phyloP scores from a whole-genome alignment of 2,797 vertebrate species.

The Numenius phaeopus region DNA sequence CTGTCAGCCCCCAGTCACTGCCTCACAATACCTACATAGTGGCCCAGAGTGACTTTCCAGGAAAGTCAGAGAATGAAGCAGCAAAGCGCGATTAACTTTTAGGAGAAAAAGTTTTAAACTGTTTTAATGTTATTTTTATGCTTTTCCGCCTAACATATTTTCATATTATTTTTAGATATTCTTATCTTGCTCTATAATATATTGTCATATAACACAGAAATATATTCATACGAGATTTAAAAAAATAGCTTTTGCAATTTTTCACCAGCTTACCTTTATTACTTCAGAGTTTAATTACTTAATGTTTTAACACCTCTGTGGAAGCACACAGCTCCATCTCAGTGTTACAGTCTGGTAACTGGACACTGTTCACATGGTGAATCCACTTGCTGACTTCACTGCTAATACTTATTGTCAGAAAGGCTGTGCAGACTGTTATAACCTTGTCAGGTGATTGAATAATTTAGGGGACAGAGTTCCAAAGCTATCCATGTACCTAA shows the following conservation, averaged over 20 bases:
- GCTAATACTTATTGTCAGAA: conserved; percentile 22
- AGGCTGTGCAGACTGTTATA: neutral
- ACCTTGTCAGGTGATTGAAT: conserved; percentile 8
- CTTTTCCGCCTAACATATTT: conserved; percentile 25
- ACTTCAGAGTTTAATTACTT: conserved; percentile 38
- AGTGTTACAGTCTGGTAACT: neutral
- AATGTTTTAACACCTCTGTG: conserved; percentile 5
- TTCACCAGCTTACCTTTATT: neutral
- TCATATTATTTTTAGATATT: conserved; percentile 5
- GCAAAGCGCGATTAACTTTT: neutral
- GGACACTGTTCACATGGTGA: neutral
- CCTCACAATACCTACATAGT: neutral
- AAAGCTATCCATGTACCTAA: neutral
- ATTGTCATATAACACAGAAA: conserved; percentile 4
- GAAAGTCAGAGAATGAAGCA: conserved; percentile 21
- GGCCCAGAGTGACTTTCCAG: neutral
- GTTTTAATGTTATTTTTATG: neutral
- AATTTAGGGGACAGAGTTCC: conserved; percentile 37
- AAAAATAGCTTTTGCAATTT: conserved; percentile 7
- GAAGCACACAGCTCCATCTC: neutral
- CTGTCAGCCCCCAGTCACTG: neutral
- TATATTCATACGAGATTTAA: neutral
- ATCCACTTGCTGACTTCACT: neutral
- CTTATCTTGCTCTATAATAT: neutral
- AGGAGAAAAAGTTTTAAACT: neutral